These are phyloP conservation scores for Progne subis DNA, from an alignment of 2,113 vertebrate genomes.

Conservation along the genomic window DNA sequence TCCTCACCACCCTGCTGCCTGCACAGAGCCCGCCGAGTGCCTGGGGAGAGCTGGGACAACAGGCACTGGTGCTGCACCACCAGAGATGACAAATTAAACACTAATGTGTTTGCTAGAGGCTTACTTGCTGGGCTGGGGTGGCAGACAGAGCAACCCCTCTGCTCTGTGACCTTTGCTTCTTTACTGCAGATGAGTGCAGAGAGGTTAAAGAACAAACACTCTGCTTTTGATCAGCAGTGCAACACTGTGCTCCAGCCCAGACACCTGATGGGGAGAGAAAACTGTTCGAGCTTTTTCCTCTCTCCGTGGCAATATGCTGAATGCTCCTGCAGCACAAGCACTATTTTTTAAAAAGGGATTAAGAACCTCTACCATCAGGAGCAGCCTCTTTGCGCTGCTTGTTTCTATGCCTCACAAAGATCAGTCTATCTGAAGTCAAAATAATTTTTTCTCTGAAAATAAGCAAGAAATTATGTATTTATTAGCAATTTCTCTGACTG, in stretches of 20 bases:
- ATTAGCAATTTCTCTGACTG: conserved; percentile 2
- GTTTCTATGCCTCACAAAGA: background rate
- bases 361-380: background rate
- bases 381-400: background rate
- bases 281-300: background rate
- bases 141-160: background rate
- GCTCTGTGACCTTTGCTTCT: conserved; percentile 24
- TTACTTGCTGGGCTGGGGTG: conserved; percentile 3
- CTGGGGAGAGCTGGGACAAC: background rate
- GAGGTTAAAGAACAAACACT: conserved; percentile 14
- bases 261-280: background rate
- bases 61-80: background rate
- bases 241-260: background rate
- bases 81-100: conserved; percentile 32
- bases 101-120: conserved; percentile 47
- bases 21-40: background rate
- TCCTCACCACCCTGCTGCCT: background rate
- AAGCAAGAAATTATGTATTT: conserved; percentile 27
- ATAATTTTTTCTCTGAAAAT: background rate
- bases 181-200: background rate
- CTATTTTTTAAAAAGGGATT: background rate
- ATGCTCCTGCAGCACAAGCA: background rate
- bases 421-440: background rate
- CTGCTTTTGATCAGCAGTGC: conserved; percentile 17
- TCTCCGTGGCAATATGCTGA: background rate